phyloP scores from a whole-genome alignment of 2,113 vertebrate species.

The Hippoglossus stenolepis region DNA sequence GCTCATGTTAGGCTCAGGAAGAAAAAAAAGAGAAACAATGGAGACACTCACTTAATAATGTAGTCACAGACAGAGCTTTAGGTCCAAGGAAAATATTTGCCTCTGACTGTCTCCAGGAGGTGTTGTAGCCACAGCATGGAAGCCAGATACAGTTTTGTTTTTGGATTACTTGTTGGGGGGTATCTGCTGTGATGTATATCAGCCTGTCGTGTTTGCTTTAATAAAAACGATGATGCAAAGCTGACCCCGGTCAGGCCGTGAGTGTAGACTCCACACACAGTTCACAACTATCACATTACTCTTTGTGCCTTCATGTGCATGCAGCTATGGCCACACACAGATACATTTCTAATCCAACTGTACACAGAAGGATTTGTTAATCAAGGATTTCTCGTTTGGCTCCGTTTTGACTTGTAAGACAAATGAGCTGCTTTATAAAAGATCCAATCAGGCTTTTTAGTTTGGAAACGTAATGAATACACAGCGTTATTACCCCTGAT shows the following conservation, averaged over 20 bases:
- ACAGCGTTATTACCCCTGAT: constrained; percentile 55
- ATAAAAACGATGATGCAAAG: constrained; percentile 75
- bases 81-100: constrained; percentile 80
- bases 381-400: constrained; percentile 60
- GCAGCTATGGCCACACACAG: constrained; percentile 72
- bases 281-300: constrained; percentile 69
- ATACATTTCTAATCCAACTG: constrained; percentile 43
- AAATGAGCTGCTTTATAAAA: constrained; percentile 69
- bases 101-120: constrained; percentile 71
- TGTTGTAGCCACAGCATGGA: constrained; percentile 64
- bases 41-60: constrained; percentile 36
- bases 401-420: constrained; percentile 49
- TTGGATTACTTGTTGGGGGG: constrained; percentile 67
- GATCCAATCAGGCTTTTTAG: constrained; percentile 60
- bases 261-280: constrained; percentile 46
- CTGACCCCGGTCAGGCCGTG: constrained; percentile 53
- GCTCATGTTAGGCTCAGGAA: constrained; percentile 40
- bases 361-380: constrained; percentile 57
- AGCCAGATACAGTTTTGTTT: constrained; percentile 74
- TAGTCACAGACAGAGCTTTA: constrained; percentile 36
- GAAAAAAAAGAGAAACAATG: constrained; percentile 16
- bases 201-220: constrained; percentile 80
- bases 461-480: constrained; percentile 64
- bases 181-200: constrained; percentile 77
- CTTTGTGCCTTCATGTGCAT: constrained; percentile 40